phyloP scores from a whole-genome alignment of 2,113 vertebrate species.

The Psilopogon haemacephalus region DNA sequence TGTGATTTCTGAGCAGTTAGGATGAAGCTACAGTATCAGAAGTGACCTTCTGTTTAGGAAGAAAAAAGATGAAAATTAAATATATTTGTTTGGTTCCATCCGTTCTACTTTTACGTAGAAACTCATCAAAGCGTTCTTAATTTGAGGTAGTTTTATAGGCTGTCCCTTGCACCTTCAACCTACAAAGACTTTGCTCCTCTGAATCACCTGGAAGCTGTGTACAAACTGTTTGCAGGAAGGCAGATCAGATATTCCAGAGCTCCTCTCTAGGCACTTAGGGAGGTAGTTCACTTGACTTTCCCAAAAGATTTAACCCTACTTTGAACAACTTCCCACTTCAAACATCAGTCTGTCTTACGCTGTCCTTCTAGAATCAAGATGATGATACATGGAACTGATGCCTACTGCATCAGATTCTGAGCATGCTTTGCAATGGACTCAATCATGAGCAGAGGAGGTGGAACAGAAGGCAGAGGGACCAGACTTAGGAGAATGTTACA shows the following conservation, averaged over 20 bases:
- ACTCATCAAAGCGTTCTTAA: neutral
- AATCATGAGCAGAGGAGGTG: neutral
- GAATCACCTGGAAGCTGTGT: neutral
- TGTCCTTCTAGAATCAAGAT: neutral
- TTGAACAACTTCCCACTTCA: neutral
- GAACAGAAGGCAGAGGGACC: neutral
- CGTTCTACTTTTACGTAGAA: neutral
- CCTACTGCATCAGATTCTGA: neutral
- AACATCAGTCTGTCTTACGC: neutral
- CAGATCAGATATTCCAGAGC: neutral
- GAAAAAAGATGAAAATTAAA: neutral
- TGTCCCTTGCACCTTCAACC: neutral
- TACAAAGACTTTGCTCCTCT: neutral
- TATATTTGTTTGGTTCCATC: neutral
- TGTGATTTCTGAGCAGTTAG: neutral
- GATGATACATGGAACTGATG: neutral
- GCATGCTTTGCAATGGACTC: neutral
- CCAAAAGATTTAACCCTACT: neutral
- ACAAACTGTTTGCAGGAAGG: neutral
- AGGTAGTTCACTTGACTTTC: neutral
- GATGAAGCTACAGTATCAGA: neutral
- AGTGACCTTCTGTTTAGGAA: neutral
- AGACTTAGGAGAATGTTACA: neutral
- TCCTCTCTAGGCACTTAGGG: neutral
- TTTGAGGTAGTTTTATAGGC: neutral